These are phyloP conservation scores for Sebastes hopkinsi DNA, from an alignment of 2,797 vertebrate species.

Conservation along the genomic window DNA sequence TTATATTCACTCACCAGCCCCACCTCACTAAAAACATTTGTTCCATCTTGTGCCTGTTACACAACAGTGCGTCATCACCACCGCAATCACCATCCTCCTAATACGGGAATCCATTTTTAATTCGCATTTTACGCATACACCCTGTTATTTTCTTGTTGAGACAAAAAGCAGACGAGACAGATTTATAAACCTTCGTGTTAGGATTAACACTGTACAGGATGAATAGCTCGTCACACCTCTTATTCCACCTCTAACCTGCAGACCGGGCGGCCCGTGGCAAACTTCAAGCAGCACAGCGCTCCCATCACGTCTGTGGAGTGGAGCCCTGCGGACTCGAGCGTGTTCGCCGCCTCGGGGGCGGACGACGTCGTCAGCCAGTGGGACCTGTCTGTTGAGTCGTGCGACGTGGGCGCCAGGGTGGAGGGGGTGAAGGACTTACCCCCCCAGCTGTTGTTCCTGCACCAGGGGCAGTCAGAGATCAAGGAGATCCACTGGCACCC, in stretches of 20 bases:
- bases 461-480: slow-evolving; percentile 92
- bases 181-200: not conserved
- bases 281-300: slow-evolving; percentile 92
- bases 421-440: slow-evolving; percentile 84
- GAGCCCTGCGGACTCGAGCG: slow-evolving; percentile 89
- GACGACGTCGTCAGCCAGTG: slow-evolving; percentile 92
- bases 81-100: too few species aligned
- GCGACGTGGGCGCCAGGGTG: slow-evolving; percentile 81
- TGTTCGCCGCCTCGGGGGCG: slow-evolving; percentile 89
- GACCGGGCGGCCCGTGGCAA: slow-evolving; percentile 87
- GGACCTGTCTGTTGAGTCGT: slow-evolving; percentile 92
- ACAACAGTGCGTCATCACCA: not conserved
- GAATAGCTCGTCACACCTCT: not conserved
- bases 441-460: slow-evolving; percentile 92
- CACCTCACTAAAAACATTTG: slow-evolving; percentile 9
- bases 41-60: slow-evolving; percentile 4
- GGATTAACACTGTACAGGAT: not conserved
- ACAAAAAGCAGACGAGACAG: not conserved
- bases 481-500: slow-evolving; percentile 97
- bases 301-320: slow-evolving; percentile 93
- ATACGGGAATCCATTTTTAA: not conserved
- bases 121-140: not conserved
- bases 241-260: slow-evolving; percentile 40
- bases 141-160: not conserved
- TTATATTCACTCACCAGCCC: slow-evolving; percentile 9